Evolutionary conservation across 1,140 invertebrate genomes (phyloP).

Genomic region (Drosophila micromelanica): DNA sequence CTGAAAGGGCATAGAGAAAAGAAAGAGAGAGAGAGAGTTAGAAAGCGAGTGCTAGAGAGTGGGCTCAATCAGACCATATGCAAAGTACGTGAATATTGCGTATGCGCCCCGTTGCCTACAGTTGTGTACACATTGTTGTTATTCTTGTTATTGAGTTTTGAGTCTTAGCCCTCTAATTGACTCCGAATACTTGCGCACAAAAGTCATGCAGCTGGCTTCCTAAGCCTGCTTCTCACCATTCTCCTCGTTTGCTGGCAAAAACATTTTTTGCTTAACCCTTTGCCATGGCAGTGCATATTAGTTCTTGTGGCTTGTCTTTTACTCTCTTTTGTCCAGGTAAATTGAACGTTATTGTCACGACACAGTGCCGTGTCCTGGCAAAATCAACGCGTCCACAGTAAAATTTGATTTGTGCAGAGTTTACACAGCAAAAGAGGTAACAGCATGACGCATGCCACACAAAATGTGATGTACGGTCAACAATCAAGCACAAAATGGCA

Average conservation of each 20-base stretch:
- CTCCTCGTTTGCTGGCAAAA: slow-evolving; percentile 9
- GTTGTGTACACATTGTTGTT: slow-evolving; percentile 9
- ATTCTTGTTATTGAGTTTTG: slow-evolving; percentile 23
- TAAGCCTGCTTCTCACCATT: slow-evolving; percentile 3
- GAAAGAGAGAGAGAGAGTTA: neutral
- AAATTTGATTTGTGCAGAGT: slow-evolving; percentile 53
- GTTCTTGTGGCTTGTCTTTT: slow-evolving; percentile 3
- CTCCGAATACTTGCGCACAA: slow-evolving; percentile 24
- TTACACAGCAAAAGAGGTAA: slow-evolving; percentile 8
- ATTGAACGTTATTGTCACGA: slow-evolving; percentile 70
- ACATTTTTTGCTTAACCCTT: slow-evolving; percentile 1
- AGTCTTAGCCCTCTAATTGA: slow-evolving; percentile 62
- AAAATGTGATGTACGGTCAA: slow-evolving; percentile 12
- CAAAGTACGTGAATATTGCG: slow-evolving; percentile 56
- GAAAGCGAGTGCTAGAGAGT: slow-evolving; percentile 3
- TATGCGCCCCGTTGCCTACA: slow-evolving; percentile 50
- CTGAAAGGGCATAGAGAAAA: neutral
- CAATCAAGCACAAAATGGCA: slow-evolving; percentile 26
- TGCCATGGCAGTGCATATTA: slow-evolving; percentile 7
- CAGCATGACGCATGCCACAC: neutral
- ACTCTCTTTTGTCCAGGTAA: slow-evolving; percentile 35
- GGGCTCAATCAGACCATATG: slow-evolving; percentile 24
- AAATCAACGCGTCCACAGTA: slow-evolving; percentile 51
- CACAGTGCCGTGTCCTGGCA: slow-evolving; percentile 23
- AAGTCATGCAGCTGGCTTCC: slow-evolving; percentile 31